phyloP scores from a whole-genome alignment of 23 tunicate species.

The Halocynthia aurantium region DNA sequence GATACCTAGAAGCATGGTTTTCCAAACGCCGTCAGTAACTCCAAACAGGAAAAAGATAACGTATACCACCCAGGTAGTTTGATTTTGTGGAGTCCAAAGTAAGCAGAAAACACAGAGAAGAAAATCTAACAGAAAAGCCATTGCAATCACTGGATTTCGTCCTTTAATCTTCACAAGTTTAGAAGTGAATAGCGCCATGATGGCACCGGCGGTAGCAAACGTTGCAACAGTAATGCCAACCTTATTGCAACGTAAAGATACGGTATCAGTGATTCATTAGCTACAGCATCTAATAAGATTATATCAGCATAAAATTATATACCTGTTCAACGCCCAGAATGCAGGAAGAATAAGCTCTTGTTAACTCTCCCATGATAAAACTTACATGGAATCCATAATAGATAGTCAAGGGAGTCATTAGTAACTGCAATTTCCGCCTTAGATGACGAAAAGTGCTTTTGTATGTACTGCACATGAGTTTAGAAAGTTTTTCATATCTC shows the following conservation, averaged over 20 bases:
- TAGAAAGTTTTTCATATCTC: no score
- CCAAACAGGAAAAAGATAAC: neutral
- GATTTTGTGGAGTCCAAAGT: neutral
- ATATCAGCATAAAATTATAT: neutral
- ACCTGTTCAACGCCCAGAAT: slow-evolving; percentile 15
- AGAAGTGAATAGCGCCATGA: neutral
- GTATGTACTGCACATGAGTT: neutral
- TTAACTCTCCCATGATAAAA: slow-evolving; percentile 5
- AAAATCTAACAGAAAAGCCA: neutral
- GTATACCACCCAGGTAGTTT: slow-evolving; percentile 9
- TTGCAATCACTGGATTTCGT: neutral
- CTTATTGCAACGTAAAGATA: neutral
- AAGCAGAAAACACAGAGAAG: neutral
- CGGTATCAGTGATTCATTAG: neutral
- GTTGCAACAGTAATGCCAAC: slow-evolving; percentile 5
- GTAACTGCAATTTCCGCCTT: neutral
- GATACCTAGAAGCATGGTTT: slow-evolving; percentile 1
- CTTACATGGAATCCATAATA: slow-evolving; percentile 10
- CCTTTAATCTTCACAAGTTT: neutral
- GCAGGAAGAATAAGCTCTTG: slow-evolving; percentile 10
- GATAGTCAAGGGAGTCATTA: slow-evolving; percentile 1
- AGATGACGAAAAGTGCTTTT: neutral
- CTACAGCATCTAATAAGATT: no score
- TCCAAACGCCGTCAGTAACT: neutral
- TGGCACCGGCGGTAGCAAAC: neutral